Evolutionary conservation across 2,888 invertebrate genomes (phyloP).

Genomic region (Eupithecia dodoneata): DNA sequence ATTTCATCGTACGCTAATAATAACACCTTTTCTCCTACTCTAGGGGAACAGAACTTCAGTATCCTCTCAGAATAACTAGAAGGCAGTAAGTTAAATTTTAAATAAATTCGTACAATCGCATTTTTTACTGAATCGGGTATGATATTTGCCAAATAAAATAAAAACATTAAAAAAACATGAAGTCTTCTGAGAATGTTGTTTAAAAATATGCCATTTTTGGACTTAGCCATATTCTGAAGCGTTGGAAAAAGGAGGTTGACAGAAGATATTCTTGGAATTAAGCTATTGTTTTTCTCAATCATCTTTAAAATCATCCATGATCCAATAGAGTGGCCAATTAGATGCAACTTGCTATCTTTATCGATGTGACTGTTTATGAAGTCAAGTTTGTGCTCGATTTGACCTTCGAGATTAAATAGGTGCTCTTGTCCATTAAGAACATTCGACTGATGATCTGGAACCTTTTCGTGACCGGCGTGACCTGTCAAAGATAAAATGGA

Average conservation of each 20-base stretch:
- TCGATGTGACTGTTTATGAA: constrained; percentile 91
- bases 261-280: constrained; percentile 84
- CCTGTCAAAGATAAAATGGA: constrained; percentile 81
- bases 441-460: constrained; percentile 76
- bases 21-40: constrained; percentile 86
- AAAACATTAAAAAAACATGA: constrained; percentile 61
- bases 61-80: constrained; percentile 76
- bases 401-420: constrained; percentile 90
- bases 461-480: constrained; percentile 88
- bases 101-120: constrained; percentile 83
- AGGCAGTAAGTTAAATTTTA: constrained; percentile 81
- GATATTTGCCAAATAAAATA: constrained; percentile 68
- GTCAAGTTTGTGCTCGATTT: constrained; percentile 90
- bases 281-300: constrained; percentile 82
- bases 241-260: constrained; percentile 94
- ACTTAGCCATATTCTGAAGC: constrained; percentile 91
- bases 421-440: constrained; percentile 81
- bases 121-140: constrained; percentile 82
- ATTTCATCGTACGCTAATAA: constrained; percentile 92
- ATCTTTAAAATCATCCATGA: constrained; percentile 92
- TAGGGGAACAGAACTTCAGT: constrained; percentile 83
- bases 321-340: constrained; percentile 97
- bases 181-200: constrained; percentile 83
- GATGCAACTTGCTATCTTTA: constrained; percentile 87
- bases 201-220: constrained; percentile 89